Conservation (phyloP, 1,140 invertebrate genomes). For the Zaprionus tsacasi region DNA sequence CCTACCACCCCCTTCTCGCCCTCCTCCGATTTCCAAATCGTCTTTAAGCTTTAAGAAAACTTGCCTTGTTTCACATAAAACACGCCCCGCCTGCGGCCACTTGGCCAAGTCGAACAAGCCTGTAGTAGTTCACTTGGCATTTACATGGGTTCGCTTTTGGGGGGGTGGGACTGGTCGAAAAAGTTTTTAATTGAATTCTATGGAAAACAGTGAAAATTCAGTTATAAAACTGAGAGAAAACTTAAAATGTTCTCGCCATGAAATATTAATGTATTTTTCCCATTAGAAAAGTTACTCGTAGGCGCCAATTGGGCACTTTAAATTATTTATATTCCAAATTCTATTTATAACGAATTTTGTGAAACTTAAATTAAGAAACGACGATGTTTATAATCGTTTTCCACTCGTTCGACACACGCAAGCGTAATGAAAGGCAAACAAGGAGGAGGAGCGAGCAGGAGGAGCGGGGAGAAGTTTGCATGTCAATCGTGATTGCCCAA, state of each 20-base stretch:
- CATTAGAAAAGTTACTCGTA: slow-evolving; percentile 23
- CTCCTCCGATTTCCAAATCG: neutral
- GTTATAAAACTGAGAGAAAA: slow-evolving; percentile 63
- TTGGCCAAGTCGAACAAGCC: slow-evolving; percentile 48
- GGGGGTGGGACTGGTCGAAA: slow-evolving; percentile 30
- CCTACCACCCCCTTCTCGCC: neutral
- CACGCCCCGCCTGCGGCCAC: slow-evolving; percentile 28
- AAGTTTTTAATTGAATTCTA: slow-evolving; percentile 78
- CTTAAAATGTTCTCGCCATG: slow-evolving; percentile 55
- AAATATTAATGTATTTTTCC: slow-evolving; percentile 56
- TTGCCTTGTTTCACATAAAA: slow-evolving; percentile 10
- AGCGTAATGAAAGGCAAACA: slow-evolving; percentile 56
- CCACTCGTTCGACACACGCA: slow-evolving; percentile 1
- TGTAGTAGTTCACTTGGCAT: slow-evolving; percentile 37
- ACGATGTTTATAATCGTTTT: neutral
- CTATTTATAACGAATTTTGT: slow-evolving; percentile 43
- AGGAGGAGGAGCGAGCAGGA: neutral
- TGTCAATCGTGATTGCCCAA: slow-evolving; percentile 70
- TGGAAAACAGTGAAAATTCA: slow-evolving; percentile 62
- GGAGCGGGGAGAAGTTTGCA: slow-evolving; percentile 42
- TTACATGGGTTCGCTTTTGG: slow-evolving; percentile 34
- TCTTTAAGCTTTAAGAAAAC: slow-evolving; percentile 4
- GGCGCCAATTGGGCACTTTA: slow-evolving; percentile 48
- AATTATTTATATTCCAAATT: slow-evolving; percentile 43
- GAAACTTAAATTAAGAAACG: slow-evolving; percentile 43